Percentiles rank a stretch among this genome's conserved stretches.
Conservation (phyloP, 2,888 invertebrate species). For the Crossocerus cetratus region DNA sequence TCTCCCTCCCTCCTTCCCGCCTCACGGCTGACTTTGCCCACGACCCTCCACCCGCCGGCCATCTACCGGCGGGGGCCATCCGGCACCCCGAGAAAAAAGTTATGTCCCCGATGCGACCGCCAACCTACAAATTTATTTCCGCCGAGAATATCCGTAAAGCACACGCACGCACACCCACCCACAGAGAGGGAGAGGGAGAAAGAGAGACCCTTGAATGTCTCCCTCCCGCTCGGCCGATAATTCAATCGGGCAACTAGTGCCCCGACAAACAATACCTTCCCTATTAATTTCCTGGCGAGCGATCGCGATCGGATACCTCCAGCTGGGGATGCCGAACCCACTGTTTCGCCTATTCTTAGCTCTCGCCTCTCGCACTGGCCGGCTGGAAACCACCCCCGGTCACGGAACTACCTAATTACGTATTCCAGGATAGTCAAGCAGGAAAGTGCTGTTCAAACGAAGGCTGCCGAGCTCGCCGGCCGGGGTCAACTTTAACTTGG, state of each 20-base stretch:
- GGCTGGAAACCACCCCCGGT: too few relatives aligned
- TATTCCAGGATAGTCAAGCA: neutral
- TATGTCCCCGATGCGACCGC: constrained; percentile 24
- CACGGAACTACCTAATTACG: neutral
- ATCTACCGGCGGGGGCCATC: constrained; percentile 35
- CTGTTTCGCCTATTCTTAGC: too few relatives aligned
- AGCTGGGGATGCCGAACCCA: too few relatives aligned
- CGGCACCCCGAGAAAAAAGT: constrained; percentile 30
- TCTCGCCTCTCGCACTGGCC: too few relatives aligned
- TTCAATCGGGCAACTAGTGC: constrained; percentile 13
- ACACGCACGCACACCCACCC: neutral
- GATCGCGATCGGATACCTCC: constrained; percentile 9
- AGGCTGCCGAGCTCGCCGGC: constrained; percentile 32
- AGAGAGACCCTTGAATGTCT: too few relatives aligned
- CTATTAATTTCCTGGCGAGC: too few relatives aligned
- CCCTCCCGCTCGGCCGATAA: constrained; percentile 17
- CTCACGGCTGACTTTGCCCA: neutral
- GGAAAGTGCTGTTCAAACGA: constrained; percentile 34
- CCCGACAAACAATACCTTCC: constrained; percentile 17
- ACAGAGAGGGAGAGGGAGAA: neutral
- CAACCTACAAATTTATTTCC: constrained; percentile 38
- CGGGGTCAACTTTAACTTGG: constrained; percentile 33
- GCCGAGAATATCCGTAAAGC: constrained; percentile 4
- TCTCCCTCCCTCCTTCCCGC: neutral
- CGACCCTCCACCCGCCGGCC: constrained; percentile 18